Percentiles rank a stretch among this genome's conserved stretches.
Evolutionary conservation across 2,888 invertebrate genomes (phyloP).

Genomic region (Drepana falcataria): DNA sequence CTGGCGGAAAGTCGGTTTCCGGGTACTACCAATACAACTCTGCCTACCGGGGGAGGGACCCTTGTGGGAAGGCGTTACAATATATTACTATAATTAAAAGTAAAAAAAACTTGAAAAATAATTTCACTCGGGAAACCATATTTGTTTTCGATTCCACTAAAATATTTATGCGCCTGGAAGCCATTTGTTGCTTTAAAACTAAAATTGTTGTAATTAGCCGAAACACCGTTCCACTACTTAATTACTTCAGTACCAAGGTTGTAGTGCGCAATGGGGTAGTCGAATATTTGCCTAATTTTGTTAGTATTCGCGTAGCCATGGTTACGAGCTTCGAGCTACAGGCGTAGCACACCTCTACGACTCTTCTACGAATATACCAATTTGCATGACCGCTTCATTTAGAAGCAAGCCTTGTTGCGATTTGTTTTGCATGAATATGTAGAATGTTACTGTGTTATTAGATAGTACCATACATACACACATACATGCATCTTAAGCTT

Average conservation of each 20-base stretch:
- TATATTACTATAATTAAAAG: too few species aligned
- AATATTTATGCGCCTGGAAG: not conserved
- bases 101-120: too few species aligned
- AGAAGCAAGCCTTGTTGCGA: not conserved
- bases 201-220: not conserved
- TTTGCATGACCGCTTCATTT: conserved; percentile 10
- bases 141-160: not conserved
- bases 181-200: not conserved
- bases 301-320: conserved; percentile 53
- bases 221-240: not conserved
- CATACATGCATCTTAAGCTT: too few species aligned
- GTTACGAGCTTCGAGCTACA: conserved; percentile 25
- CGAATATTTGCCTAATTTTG: conserved; percentile 60
- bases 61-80: too few species aligned
- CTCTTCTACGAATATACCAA: conserved; percentile 35
- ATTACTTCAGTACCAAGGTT: conserved; percentile 15
- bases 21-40: too few species aligned
- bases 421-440: not conserved
- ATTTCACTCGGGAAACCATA: not conserved
- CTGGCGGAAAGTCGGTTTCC: too few species aligned
- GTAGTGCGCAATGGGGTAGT: conserved; percentile 13
- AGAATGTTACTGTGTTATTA: not conserved
- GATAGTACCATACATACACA: too few species aligned
- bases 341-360: conserved; percentile 6
- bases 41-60: too few species aligned